These are phyloP conservation scores for Chouioia cunea DNA, from an alignment of 2,888 invertebrate genomes.

Conservation along the genomic window DNA sequence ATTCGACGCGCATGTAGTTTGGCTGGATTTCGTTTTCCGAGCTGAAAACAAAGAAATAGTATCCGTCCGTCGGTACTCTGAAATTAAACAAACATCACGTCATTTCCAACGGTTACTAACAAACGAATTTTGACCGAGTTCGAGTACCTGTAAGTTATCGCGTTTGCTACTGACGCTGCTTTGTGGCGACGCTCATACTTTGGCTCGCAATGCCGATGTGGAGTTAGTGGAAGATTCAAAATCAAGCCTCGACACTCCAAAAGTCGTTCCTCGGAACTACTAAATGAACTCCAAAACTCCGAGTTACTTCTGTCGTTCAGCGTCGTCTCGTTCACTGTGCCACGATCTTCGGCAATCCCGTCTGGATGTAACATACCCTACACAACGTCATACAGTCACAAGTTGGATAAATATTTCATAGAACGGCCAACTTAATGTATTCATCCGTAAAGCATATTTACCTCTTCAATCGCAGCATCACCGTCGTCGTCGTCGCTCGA, in stretches of 20 bases:
- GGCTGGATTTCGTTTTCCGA: conserved; percentile 83
- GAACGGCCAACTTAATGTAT: conserved; percentile 2
- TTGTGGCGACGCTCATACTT: conserved; percentile 67
- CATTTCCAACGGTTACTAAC: not conserved
- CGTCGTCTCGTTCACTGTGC: conserved; percentile 76
- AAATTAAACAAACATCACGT: not conserved
- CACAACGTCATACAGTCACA: not conserved
- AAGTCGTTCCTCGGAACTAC: conserved; percentile 83
- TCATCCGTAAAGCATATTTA: conserved; percentile 53
- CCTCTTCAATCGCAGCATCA: conserved; percentile 76
- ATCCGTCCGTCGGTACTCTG: conserved; percentile 81
- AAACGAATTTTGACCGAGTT: conserved; percentile 6
- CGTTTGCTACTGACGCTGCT: conserved; percentile 73
- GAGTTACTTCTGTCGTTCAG: conserved; percentile 81
- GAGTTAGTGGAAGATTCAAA: conserved; percentile 78
- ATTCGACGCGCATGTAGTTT: conserved; percentile 78
- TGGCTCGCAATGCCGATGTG: conserved; percentile 73
- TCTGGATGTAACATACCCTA: conserved; percentile 70
- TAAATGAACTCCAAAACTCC: conserved; percentile 86
- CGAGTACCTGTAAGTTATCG: conserved; percentile 76
- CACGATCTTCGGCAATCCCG: conserved; percentile 76
- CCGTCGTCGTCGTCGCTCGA: conserved; percentile 75
- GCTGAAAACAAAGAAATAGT: conserved; percentile 87
- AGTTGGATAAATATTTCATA: not conserved
- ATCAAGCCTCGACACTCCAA: conserved; percentile 81